Conservation (phyloP, 2,797 vertebrate genomes). For the Macrochelys suwanniensis region DNA sequence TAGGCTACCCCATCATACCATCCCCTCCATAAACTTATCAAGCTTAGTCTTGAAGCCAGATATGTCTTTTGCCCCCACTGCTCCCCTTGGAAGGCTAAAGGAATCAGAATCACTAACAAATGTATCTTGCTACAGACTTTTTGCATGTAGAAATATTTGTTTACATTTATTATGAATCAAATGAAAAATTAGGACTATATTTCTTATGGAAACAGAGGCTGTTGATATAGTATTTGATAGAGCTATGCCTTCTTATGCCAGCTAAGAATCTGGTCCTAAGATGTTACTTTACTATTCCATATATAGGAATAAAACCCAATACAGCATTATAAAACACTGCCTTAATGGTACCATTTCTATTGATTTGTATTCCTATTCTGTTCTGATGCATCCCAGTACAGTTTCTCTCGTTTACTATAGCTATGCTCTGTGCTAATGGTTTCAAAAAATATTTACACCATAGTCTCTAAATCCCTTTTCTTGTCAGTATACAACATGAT, state of each 20-base stretch:
- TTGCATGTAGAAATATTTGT: not conserved
- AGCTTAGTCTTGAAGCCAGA: too few relatives aligned
- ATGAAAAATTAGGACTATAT: not conserved
- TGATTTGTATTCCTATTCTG: not conserved
- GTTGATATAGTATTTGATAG: rapidly evolving
- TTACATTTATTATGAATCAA: rapidly evolving
- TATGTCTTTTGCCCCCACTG: too few relatives aligned
- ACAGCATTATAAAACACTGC: not conserved
- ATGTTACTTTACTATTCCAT: rapidly evolving
- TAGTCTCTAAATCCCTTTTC: not conserved
- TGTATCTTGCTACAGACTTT: rapidly evolving
- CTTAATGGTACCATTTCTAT: not conserved
- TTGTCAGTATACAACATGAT: not conserved
- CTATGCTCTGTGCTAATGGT: not conserved
- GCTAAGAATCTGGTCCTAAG: not conserved
- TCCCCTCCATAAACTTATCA: too few relatives aligned
- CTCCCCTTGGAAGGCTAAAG: not conserved
- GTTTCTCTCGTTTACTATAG: not conserved
- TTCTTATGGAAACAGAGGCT: too few relatives aligned
- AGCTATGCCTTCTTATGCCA: rapidly evolving
- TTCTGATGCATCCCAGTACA: not conserved
- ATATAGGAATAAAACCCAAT: not conserved
- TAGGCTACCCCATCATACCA: too few relatives aligned
- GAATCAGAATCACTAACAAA: not conserved
- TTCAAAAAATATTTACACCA: not conserved